These are phyloP conservation scores for Procambarus clarkii DNA, from an alignment of 1,140 invertebrate species.

Conservation along the genomic window DNA sequence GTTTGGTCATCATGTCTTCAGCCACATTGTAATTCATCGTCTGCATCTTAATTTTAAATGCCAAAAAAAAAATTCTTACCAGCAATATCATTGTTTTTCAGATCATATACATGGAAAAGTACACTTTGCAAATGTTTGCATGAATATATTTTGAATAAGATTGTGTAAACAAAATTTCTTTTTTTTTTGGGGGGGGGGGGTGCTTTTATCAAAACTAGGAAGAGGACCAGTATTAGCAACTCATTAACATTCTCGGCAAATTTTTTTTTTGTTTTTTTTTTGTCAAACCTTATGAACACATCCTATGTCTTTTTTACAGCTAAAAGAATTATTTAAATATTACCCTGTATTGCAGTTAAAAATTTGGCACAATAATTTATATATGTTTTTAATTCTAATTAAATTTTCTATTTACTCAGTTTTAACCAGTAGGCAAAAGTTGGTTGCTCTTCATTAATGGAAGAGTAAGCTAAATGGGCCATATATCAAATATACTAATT, in stretches of 20 bases:
- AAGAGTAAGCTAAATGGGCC: neutral
- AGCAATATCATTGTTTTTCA: no score
- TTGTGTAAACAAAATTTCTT: no score
- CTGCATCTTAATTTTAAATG: no score
- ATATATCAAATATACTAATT: neutral
- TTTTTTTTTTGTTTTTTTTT: neutral
- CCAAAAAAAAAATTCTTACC: no score
- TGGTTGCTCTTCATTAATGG: neutral
- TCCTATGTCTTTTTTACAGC: neutral
- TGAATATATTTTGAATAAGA: no score
- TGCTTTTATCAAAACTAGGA: neutral
- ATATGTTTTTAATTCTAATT: neutral
- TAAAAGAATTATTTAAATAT: neutral
- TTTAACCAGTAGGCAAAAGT: neutral
- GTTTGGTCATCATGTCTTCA: no score
- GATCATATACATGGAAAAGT: no score
- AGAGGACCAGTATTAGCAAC: slow-evolving; percentile 1
- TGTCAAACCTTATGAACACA: neutral
- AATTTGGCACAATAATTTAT: neutral
- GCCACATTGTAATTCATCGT: no score
- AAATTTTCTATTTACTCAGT: neutral
- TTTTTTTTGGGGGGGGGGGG: neutral
- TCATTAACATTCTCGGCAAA: neutral
- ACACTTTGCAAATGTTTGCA: no score
- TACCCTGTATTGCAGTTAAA: neutral